Base-by-base conservation (phyloP, 1,140 invertebrate genomes). In the Bombus soroeensis region DNA sequence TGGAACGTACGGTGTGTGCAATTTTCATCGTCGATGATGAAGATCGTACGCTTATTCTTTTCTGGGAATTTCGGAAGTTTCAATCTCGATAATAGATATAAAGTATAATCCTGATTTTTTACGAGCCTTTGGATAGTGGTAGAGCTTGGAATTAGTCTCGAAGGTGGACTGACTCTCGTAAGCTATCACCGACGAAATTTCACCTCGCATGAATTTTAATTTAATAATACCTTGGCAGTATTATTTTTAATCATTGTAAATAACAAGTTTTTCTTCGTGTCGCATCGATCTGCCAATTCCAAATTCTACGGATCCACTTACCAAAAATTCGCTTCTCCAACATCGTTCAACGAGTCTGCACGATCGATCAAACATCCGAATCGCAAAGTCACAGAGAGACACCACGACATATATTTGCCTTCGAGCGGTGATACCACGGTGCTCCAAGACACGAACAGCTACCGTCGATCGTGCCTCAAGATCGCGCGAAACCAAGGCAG, bases 401-500 rank as follows among this genome's bases (percentile, higher is more conserved):
- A 13, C 28, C 3, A n/a, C 10, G 59, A n/a, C 25, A 1, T 22
- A 1, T 22, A 32, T 68, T 68, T 13, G 13, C n/a, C 10, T 34
- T 9, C 25, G 5, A 15, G 12, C 4, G 3, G 12, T 34, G 70
- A 28, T 18, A 22, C 37, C 12, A 74, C 18, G 12, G 64, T 53
- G 10, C 6, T 1, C 0, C 22, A 5, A 28, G 22, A 34, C 57
- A 25, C 28, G 57, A 15, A 15, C 22, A 66, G 78, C 66, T 76
- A 79, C 70, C 47, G 64, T 57, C 37, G 81, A 85, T 88, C 59
- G 37, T 62, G 74, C 72, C 10, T 18, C 1, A 32, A 12, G 68
- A 86, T 43, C 47, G 74, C 70, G 72, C 66, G 73, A 89, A 68
- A 71, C 37, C 75, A 71, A 41, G 25, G 59, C 77, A 59, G 76